Percentiles rank a stretch among this genome's conserved stretches.
phyloP scores from a whole-genome alignment of 2,797 vertebrate genomes.

The Phrynocephalus guinanensis region DNA sequence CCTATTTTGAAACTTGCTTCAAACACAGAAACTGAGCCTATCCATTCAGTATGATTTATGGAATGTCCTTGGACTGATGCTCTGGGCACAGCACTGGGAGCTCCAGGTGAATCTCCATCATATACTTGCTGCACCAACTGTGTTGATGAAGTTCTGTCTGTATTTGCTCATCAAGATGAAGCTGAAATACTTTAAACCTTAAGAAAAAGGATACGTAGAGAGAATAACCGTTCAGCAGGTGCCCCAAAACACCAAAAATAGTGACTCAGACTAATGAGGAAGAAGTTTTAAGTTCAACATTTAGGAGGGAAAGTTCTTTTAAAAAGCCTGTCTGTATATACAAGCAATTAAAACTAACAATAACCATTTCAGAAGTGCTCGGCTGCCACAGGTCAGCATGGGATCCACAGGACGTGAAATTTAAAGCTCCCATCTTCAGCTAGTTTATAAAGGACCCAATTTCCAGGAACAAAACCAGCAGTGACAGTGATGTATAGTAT shows the following conservation, averaged over 20 bases:
- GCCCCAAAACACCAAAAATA: neutral
- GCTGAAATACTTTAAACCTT: neutral
- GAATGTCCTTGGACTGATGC: too few relatives aligned
- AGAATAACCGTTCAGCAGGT: neutral
- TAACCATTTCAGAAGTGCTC: constrained; percentile 44
- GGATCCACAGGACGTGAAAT: constrained; percentile 73
- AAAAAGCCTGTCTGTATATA: neutral
- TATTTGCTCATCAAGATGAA: too few relatives aligned
- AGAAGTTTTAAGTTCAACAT: neutral
- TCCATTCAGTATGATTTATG: too few relatives aligned
- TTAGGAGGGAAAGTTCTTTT: neutral
- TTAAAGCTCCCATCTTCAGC: constrained; percentile 72
- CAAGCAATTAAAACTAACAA: constrained; percentile 48
- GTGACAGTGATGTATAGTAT: constrained; percentile 99
- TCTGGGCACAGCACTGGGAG: too few relatives aligned
- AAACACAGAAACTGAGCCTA: too few relatives aligned
- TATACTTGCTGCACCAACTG: too few relatives aligned
- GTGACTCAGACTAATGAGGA: constrained; percentile 3
- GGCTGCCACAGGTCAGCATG: constrained; percentile 53
- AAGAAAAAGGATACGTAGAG: neutral
- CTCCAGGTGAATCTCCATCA: too few relatives aligned
- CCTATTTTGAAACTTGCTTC: too few relatives aligned
- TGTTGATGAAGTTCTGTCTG: too few relatives aligned
- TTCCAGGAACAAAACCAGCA: constrained; percentile 85
- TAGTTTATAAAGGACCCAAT: constrained; percentile 82